Evolutionary conservation across 53 echinoderm and acorn worm species (phyloP).

Genomic region (Zoroaster sp.): DNA sequence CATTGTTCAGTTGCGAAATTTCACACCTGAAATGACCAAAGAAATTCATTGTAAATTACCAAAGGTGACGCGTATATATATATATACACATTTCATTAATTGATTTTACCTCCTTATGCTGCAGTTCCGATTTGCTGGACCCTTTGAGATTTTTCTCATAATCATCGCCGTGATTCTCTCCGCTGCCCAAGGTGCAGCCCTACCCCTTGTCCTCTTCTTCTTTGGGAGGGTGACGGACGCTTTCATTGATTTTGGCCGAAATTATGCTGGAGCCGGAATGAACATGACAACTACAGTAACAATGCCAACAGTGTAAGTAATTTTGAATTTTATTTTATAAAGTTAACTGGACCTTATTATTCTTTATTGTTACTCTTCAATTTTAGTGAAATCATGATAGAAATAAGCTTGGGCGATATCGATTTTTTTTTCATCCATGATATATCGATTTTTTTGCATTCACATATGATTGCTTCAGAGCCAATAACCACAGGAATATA

Average conservation of each 20-base stretch:
- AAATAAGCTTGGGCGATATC: too few relatives aligned
- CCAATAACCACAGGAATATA: too few relatives aligned
- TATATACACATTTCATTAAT: too few relatives aligned
- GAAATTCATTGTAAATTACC: too few relatives aligned
- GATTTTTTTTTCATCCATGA: too few relatives aligned
- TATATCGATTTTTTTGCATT: too few relatives aligned
- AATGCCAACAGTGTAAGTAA: not conserved
- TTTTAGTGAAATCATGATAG: not conserved
- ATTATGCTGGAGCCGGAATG: not conserved
- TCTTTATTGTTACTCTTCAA: not conserved
- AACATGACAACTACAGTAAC: not conserved
- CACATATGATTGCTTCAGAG: too few relatives aligned
- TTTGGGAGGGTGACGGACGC: slow-evolving; percentile 87
- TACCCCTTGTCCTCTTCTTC: slow-evolving; percentile 78
- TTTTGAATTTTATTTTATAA: not conserved
- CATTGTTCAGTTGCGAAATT: too few relatives aligned
- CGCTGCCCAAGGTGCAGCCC: slow-evolving; percentile 67
- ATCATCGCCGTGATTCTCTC: slow-evolving; percentile 54
- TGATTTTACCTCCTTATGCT: too few relatives aligned
- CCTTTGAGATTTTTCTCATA: slow-evolving; percentile 61
- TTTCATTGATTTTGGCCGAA: slow-evolving; percentile 54
- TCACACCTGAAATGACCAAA: too few relatives aligned
- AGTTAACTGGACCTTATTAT: too few relatives aligned
- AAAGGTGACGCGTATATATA: too few relatives aligned
- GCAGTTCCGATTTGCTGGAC: slow-evolving; percentile 90